Evolutionary conservation across 1,140 invertebrate genomes (phyloP), one percentile per base, ranked within the genome.

Genomic region (Helicoverpa zea): DNA sequence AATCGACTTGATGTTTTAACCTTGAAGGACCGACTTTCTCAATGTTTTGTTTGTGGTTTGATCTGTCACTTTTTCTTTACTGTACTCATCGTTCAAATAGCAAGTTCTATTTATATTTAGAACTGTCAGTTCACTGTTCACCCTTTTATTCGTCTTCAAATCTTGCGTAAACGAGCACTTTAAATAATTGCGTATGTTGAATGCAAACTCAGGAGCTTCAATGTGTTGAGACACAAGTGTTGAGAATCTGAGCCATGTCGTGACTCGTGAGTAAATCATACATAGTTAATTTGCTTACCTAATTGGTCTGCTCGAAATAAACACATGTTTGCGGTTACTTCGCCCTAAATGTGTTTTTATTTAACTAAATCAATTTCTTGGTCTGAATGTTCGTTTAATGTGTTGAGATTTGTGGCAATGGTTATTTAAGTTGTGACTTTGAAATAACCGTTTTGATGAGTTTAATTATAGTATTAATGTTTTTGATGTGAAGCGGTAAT

Each of bases 281-380:
- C 64, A 4, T 18, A 49, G 43, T 68, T 68, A 49, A 47, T 49
- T 68, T 74, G n/a, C 54, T 14, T 23, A 59, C 35, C 54, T 74
- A 64, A 63, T 63, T 77, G 74, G 59, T 13, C 61, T 77, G 13
- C 74, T 54, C 14, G 74, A 77, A 77, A 52, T 76, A 77, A 75
- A 52, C 30, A 64, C 61, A 61, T 52, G 59, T 29, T 64, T 77
- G 30, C 47, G 59, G 47, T 77, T 64, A 63, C 18, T 76, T 49
- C 54, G 59, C 49, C 74, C 74, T 30, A 49, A 30, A 76, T 64
- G 73, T 49, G 59, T 64, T 77, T 73, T 56, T 72, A 52, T 23
- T 64, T 52, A 10, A 7, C 11, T 23, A 64, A 75, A 77, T 64
- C 16, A 49, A 72, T 72, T 77, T 77, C 59, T 64, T 77, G 74